A percentile compares a stretch with the other conserved stretches of the same genome.
Conservation (phyloP, 2,797 vertebrate genomes). For the Chrysocyon brachyurus region DNA sequence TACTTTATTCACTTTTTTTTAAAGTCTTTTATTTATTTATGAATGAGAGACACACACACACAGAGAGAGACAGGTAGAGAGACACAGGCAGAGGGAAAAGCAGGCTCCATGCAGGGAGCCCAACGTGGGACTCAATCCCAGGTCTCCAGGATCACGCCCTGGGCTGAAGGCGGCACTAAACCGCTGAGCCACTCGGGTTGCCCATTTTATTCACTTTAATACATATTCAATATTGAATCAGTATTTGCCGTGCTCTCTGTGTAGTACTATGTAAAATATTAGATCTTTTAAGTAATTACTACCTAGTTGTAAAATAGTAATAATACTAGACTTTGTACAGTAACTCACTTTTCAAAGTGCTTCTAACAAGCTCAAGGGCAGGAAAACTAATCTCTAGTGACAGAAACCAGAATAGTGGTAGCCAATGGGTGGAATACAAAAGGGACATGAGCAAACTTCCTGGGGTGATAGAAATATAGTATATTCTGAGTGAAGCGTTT, state of each 20-base stretch:
- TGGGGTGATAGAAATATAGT: neutral
- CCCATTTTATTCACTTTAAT: neutral
- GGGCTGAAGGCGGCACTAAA: no score
- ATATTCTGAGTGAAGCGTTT: neutral
- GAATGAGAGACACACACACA: no score
- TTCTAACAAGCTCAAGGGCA: neutral
- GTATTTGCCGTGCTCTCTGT: neutral
- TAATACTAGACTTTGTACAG: neutral
- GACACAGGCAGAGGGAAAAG: no score
- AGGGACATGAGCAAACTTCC: neutral
- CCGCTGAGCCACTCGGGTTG: no score
- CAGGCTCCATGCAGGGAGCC: no score
- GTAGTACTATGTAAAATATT: neutral
- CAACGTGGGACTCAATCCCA: no score
- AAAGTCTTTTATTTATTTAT: no score
- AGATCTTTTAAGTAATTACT: neutral
- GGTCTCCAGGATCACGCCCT: no score
- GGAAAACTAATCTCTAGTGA: neutral
- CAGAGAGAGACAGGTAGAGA: no score
- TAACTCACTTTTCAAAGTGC: constrained; percentile 10
- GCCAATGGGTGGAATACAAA: neutral
- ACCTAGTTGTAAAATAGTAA: neutral
- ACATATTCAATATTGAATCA: neutral
- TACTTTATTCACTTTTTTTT: neutral
- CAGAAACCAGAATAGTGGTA: constrained; percentile 5